A percentile compares a stretch with the other conserved stretches of the same genome.
phyloP scores from a whole-genome alignment of 2,888 invertebrate genomes.

The Rhodophaea formosa region DNA sequence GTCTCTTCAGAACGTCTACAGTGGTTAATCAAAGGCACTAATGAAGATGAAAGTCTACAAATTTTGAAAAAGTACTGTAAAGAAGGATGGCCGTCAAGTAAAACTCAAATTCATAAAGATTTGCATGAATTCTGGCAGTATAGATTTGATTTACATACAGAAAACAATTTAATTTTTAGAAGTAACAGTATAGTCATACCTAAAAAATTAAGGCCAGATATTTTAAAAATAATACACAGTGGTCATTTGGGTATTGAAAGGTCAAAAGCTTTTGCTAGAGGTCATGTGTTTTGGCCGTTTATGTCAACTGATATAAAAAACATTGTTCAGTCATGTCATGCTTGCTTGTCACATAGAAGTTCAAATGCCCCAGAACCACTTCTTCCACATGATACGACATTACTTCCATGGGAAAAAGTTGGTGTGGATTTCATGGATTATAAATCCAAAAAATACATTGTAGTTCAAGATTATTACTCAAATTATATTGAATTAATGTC shows the following conservation, averaged over 20 bases:
- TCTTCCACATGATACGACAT: slow-evolving; percentile 17
- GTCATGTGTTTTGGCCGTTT: slow-evolving; percentile 29
- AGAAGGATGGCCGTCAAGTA: slow-evolving; percentile 20
- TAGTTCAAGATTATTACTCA: too few species aligned
- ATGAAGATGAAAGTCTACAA: slow-evolving; percentile 17
- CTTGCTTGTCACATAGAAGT: slow-evolving; percentile 23
- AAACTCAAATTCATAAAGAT: slow-evolving; percentile 15
- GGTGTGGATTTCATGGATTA: slow-evolving; percentile 30
- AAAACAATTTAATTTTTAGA: slow-evolving; percentile 21
- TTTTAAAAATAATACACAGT: slow-evolving; percentile 27
- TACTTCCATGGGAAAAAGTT: slow-evolving; percentile 29
- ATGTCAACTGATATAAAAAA: slow-evolving; percentile 23
- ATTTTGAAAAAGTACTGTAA: slow-evolving; percentile 20
- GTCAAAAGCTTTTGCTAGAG: slow-evolving; percentile 30
- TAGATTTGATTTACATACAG: slow-evolving; percentile 18
- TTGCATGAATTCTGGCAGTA: slow-evolving; percentile 18
- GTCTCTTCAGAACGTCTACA: slow-evolving; percentile 20
- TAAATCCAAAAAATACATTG: slow-evolving; percentile 27
- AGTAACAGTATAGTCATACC: slow-evolving; percentile 24
- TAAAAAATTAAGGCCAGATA: slow-evolving; percentile 24
- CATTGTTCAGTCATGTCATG: slow-evolving; percentile 22
- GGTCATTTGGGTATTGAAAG: slow-evolving; percentile 28
- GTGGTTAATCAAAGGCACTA: slow-evolving; percentile 14
- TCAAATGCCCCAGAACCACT: slow-evolving; percentile 26
- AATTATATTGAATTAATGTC: slow-evolving; percentile 29